Conservation (phyloP, 2,797 vertebrate species). For the Sebastes iracundus region DNA sequence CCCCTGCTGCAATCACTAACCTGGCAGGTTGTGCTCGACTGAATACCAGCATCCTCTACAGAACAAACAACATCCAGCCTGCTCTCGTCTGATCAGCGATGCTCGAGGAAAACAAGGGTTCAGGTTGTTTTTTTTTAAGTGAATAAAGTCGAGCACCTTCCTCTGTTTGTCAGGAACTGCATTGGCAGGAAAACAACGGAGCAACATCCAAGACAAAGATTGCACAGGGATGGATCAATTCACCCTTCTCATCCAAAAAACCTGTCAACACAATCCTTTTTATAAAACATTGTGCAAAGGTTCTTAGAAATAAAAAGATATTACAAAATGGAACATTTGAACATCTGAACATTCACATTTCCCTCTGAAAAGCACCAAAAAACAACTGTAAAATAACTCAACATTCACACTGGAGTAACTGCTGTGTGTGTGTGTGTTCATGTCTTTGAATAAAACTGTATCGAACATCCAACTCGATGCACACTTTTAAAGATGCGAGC, state of each 20-base stretch:
- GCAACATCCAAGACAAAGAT: slow-evolving; percentile 41
- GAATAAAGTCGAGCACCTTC: slow-evolving; percentile 50
- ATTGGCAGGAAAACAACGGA: slow-evolving; percentile 38
- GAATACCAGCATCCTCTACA: slow-evolving; percentile 20
- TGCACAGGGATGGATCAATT: slow-evolving; percentile 57
- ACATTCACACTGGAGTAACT: slow-evolving; percentile 30
- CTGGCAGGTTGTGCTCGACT: slow-evolving; percentile 8
- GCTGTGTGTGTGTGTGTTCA: background rate
- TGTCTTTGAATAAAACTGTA: slow-evolving; percentile 25
- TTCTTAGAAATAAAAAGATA: slow-evolving; percentile 42
- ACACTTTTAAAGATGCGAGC: slow-evolving; percentile 44
- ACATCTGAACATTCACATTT: slow-evolving; percentile 73
- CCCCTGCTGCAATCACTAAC: slow-evolving; percentile 33
- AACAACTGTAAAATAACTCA: slow-evolving; percentile 16
- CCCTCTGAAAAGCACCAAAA: slow-evolving; percentile 41
- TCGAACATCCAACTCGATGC: slow-evolving; percentile 31
- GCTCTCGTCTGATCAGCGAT: slow-evolving; percentile 19
- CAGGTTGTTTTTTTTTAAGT: background rate
- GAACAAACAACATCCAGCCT: slow-evolving; percentile 12
- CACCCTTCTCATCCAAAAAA: slow-evolving; percentile 49
- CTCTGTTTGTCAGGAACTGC: slow-evolving; percentile 36
- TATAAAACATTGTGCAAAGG: slow-evolving; percentile 79
- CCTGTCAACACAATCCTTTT: slow-evolving; percentile 52
- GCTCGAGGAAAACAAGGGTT: slow-evolving; percentile 7
- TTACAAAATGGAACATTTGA: slow-evolving; percentile 56